Base-by-base conservation (phyloP, 2,888 invertebrate species). In the Macrosoma leucophasiata region DNA sequence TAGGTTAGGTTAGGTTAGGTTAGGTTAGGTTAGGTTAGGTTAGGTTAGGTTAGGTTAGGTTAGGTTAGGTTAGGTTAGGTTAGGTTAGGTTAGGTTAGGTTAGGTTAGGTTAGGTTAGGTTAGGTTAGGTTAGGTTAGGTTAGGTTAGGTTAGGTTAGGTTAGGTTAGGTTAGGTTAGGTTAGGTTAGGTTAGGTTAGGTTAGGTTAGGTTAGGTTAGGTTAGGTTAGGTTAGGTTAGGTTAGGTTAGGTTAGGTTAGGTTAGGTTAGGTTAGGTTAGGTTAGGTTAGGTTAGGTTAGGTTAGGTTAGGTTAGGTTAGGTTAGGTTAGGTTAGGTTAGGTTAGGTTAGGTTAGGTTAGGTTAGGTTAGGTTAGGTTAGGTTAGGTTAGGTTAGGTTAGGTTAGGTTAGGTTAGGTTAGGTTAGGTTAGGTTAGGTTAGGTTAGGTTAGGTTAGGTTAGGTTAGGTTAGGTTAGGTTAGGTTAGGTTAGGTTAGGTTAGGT, bases 281-380 rank as follows among this genome's bases (percentile, higher is more conserved):
- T n/a, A n/a, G n/a, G n/a, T n/a, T 33, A 33, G 33, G 33, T 33
- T 33, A 33, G 33, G 33, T 33, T 33, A 33, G 33, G 33, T 33
- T 33, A 33, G 33, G 33, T 33, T 33, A 33, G 33, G 33, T 33
- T 33, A 33, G 33, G 33, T 33, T 33, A 33, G 33, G 33, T 33
- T 33, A 33, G 33, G 33, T 33, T 33, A 33, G 33, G 33, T 33
- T 33, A 27, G 33, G 33, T 33, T 33, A 33, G 33, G 33, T 33
- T 33, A 41, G 41, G 41, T 41, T 41, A 39, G 39, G 41, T 38
- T 38, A 41, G 41, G 24, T 24, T 24, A 24, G 24, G 24, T 24
- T 24, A 36, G 39, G 39, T 40, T 40, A 31, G 30, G 27, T 36
- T n/a, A n/a, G 30, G 31, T 36, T 40, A 29, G 5, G 5, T 22